Conservation (phyloP, 2,888 invertebrate species). For the Terebella lapidaria region DNA sequence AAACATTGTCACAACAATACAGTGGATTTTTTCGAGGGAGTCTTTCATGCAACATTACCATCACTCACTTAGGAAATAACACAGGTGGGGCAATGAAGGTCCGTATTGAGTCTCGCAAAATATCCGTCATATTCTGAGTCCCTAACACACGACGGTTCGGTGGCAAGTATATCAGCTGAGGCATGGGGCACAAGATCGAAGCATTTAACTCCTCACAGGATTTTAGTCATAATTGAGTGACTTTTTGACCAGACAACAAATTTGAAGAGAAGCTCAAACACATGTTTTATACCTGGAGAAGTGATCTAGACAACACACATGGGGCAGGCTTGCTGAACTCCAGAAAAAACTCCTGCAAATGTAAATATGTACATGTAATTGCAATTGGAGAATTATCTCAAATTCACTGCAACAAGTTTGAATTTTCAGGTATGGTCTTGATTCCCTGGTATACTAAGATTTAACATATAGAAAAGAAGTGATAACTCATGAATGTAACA, state of each 20-base stretch:
- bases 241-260: no score
- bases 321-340: constrained; percentile 85
- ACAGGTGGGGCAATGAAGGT: constrained; percentile 86
- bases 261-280: no score
- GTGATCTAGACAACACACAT: constrained; percentile 86
- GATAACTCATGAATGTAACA: background rate
- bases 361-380: constrained; percentile 1
- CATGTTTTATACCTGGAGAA: constrained; percentile 67
- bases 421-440: no score
- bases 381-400: background rate
- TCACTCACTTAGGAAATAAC: constrained; percentile 71
- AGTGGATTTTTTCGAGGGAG: no score
- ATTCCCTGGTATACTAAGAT: no score
- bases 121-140: constrained; percentile 67
- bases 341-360: constrained; percentile 75
- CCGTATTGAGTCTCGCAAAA: constrained; percentile 78
- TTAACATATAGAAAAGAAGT: no score
- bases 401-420: background rate
- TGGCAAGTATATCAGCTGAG: constrained; percentile 49
- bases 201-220: background rate
- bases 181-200: no score
- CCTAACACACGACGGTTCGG: constrained; percentile 58
- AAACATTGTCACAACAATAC: no score
- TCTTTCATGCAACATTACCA: no score
- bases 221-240: no score